Conservation (phyloP, 2,113 vertebrate genomes). For the Prinia subflava region DNA sequence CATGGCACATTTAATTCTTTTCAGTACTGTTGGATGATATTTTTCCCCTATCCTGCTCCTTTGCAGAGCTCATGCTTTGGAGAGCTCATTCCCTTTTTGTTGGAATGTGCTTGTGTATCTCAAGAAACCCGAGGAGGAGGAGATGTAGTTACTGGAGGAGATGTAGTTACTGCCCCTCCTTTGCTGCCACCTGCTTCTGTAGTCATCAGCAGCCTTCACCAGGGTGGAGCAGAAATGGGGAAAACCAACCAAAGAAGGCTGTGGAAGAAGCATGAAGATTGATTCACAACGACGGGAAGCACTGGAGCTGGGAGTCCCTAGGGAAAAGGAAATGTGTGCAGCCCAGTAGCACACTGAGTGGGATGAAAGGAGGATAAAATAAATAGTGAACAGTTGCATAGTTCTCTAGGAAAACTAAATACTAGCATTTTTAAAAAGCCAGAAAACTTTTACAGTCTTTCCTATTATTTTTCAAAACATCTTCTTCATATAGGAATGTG, state of each 20-base stretch:
- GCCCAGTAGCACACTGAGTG: background rate
- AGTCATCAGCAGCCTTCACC: background rate
- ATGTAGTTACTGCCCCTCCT: background rate
- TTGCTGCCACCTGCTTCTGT: background rate
- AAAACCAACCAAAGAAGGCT: background rate
- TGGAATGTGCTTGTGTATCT: background rate
- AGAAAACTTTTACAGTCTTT: background rate
- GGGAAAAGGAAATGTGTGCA: background rate
- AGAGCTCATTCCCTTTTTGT: background rate
- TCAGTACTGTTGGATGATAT: background rate
- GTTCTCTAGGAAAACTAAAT: background rate
- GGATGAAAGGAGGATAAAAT: background rate
- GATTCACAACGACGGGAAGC: background rate
- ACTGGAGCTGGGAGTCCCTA: background rate
- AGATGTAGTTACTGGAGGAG: background rate
- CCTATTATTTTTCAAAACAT: background rate
- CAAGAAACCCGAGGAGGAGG: background rate
- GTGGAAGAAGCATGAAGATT: background rate
- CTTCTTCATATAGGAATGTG: background rate
- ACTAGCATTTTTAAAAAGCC: background rate
- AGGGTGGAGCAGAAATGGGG: background rate
- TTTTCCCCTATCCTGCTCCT: background rate
- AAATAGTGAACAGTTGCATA: background rate
- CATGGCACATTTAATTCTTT: background rate
- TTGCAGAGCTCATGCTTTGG: background rate